Conservation (phyloP, 2,888 invertebrate genomes). For the Drosophila subquinaria region DNA sequence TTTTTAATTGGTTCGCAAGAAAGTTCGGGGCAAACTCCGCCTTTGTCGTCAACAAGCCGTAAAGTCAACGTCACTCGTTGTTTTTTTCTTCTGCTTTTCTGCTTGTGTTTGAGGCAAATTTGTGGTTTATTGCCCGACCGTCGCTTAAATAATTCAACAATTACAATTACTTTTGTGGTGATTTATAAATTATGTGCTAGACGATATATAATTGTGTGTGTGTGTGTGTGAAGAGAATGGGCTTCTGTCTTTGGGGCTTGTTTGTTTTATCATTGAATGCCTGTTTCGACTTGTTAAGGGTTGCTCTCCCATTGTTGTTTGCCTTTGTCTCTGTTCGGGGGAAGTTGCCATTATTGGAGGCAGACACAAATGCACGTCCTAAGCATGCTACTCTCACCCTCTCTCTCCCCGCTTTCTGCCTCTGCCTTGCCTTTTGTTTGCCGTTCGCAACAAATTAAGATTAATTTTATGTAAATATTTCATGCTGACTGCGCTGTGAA, state of each 20-base stretch:
- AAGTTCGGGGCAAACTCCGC: conserved; percentile 30
- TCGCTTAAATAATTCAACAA: conserved; percentile 74
- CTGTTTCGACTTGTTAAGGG: conserved; percentile 46
- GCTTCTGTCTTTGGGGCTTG: conserved; percentile 28
- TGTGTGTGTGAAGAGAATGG: conserved; percentile 8
- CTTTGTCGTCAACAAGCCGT: conserved; percentile 56
- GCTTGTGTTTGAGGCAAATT: conserved; percentile 46
- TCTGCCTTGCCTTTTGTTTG: conserved; percentile 32
- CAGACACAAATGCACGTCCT: conserved; percentile 37
- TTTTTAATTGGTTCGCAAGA: conserved; percentile 63
- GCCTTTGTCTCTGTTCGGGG: conserved; percentile 4
- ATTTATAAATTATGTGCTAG: conserved; percentile 68
- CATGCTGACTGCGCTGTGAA: conserved; percentile 38
- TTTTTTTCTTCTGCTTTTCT: conserved; percentile 16
- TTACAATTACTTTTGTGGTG: conserved; percentile 73
- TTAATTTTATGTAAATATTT: conserved; percentile 70
- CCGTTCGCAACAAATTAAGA: conserved; percentile 56
- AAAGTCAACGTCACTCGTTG: conserved; percentile 44
- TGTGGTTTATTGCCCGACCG: conserved; percentile 62
- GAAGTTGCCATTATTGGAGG: conserved; percentile 7
- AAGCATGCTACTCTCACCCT: conserved; percentile 7
- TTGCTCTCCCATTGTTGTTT: conserved; percentile 52
- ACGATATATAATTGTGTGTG: conserved; percentile 14
- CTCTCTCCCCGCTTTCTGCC: background rate
- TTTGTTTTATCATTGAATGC: conserved; percentile 48